A percentile compares a stretch with the other conserved stretches of the same genome.
Evolutionary conservation across 2,797 vertebrate genomes (phyloP).

Genomic region (Limnodromus scolopaceus): DNA sequence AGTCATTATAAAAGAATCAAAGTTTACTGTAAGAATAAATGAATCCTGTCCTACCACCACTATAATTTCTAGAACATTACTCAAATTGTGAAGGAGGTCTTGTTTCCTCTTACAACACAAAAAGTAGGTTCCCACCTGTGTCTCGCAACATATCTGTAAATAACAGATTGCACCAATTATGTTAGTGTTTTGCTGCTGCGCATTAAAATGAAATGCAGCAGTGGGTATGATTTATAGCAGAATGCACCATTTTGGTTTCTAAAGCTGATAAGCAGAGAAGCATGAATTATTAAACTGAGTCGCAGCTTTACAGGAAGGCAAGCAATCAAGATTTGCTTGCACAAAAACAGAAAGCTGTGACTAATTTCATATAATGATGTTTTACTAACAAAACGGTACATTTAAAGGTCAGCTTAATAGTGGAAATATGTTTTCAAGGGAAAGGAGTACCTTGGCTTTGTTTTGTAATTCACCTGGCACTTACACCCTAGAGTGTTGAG

Average conservation of each 20-base stretch:
- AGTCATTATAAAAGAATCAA: not conserved
- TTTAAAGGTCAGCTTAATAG: conserved; percentile 68
- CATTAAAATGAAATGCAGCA: conserved; percentile 71
- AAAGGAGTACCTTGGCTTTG: not conserved
- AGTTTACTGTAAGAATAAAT: not conserved
- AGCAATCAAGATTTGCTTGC: conserved; percentile 61
- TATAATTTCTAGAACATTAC: conserved; percentile 21
- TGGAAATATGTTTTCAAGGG: conserved; percentile 38
- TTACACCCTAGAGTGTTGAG: not conserved
- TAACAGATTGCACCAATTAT: conserved; percentile 75
- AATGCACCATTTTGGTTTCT: conserved; percentile 57
- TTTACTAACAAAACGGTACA: conserved; percentile 55
- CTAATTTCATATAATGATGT: conserved; percentile 70
- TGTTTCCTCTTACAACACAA: conserved; percentile 23
- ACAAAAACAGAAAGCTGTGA: conserved; percentile 61
- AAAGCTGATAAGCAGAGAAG: conserved; percentile 63
- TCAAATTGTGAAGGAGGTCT: conserved; percentile 32
- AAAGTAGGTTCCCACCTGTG: conserved; percentile 53
- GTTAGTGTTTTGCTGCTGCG: conserved; percentile 41
- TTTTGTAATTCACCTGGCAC: not conserved
- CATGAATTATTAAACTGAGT: conserved; percentile 73
- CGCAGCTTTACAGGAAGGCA: conserved; percentile 13
- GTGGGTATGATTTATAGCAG: conserved; percentile 65
- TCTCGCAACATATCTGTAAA: conserved; percentile 66
- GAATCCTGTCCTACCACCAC: not conserved